These are phyloP conservation scores for Clusia tigrina DNA, from an alignment of 2,888 invertebrate genomes.

Conservation along the genomic window DNA sequence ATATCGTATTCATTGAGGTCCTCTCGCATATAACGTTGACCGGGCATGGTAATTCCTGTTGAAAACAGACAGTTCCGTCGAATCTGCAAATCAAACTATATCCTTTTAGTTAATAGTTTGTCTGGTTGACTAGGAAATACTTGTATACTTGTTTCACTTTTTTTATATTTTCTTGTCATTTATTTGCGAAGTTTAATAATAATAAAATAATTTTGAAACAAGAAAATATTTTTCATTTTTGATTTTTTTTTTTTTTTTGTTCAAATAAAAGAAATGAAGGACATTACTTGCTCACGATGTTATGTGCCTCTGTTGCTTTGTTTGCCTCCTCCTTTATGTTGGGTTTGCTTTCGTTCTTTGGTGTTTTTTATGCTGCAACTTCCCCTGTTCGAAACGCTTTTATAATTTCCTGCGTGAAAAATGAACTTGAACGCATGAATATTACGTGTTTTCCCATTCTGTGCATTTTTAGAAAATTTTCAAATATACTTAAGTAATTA, in stretches of 20 bases:
- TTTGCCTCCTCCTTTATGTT: slow-evolving; percentile 15
- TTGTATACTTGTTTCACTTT: not conserved
- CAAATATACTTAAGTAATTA: slow-evolving; percentile 33
- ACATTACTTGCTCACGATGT: slow-evolving; percentile 15
- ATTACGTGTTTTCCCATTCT: slow-evolving; percentile 43
- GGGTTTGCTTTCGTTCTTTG: slow-evolving; percentile 28
- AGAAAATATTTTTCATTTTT: slow-evolving; percentile 25
- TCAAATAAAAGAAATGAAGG: not conserved
- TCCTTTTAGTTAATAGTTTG: slow-evolving; percentile 1
- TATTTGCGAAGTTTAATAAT: slow-evolving; percentile 19
- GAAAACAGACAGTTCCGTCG: not conserved
- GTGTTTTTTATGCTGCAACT: slow-evolving; percentile 31
- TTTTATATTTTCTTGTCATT: slow-evolving; percentile 24
- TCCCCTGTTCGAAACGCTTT: slow-evolving; percentile 38
- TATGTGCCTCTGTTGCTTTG: slow-evolving; percentile 9
- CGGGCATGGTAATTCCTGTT: slow-evolving; percentile 36
- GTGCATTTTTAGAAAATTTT: slow-evolving; percentile 36
- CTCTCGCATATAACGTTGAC: slow-evolving; percentile 40
- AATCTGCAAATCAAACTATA: slow-evolving; percentile 17
- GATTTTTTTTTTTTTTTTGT: not conserved
- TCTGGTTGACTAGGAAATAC: not conserved
- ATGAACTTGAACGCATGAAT: slow-evolving; percentile 62
- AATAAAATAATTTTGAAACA: slow-evolving; percentile 27
- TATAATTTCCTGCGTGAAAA: slow-evolving; percentile 60
- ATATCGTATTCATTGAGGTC: slow-evolving; percentile 35